phyloP scores from a whole-genome alignment of 1,140 invertebrate genomes.

The Trichoplusia ni region DNA sequence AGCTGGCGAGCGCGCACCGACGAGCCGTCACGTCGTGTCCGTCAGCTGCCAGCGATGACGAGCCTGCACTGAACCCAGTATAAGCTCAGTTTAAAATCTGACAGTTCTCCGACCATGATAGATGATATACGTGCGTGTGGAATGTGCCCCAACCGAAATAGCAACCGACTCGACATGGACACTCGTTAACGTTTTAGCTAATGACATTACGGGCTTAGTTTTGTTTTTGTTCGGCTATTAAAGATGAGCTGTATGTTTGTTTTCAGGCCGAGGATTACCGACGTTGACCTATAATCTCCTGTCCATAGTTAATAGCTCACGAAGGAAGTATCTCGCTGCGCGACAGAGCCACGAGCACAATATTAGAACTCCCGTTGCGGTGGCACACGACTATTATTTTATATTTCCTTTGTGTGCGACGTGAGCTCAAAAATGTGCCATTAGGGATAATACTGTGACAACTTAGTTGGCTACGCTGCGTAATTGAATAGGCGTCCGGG shows the following conservation, averaged over 20 bases:
- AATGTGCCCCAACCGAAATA: slow-evolving; percentile 60
- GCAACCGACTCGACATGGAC: slow-evolving; percentile 39
- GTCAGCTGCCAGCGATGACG: slow-evolving; percentile 56
- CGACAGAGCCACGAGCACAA: slow-evolving; percentile 50
- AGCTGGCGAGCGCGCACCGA: slow-evolving; percentile 36
- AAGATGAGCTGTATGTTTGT: slow-evolving; percentile 43
- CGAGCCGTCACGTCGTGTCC: slow-evolving; percentile 50
- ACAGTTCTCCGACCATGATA: slow-evolving; percentile 56
- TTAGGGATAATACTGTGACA: slow-evolving; percentile 70
- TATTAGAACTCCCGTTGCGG: slow-evolving; percentile 72
- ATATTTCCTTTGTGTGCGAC: slow-evolving; percentile 69
- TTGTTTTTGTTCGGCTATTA: slow-evolving; percentile 49
- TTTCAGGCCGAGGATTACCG: slow-evolving; percentile 43
- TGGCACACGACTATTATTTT: slow-evolving; percentile 73
- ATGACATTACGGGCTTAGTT: slow-evolving; percentile 50
- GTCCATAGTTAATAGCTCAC: slow-evolving; percentile 55
- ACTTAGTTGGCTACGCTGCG: slow-evolving; percentile 53
- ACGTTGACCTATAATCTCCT: slow-evolving; percentile 54
- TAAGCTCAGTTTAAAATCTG: slow-evolving; percentile 59
- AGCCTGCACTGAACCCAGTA: slow-evolving; percentile 45
- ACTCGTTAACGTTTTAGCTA: slow-evolving; percentile 54
- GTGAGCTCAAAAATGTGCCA: slow-evolving; percentile 65
- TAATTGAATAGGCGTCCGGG: slow-evolving; percentile 78
- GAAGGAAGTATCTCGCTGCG: slow-evolving; percentile 56
- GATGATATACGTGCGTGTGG: slow-evolving; percentile 49